Percentiles rank a stretch among this genome's conserved stretches.
These are phyloP conservation scores for Sylvia atricapilla DNA, from an alignment of 2,113 vertebrate species.

Conservation along the genomic window DNA sequence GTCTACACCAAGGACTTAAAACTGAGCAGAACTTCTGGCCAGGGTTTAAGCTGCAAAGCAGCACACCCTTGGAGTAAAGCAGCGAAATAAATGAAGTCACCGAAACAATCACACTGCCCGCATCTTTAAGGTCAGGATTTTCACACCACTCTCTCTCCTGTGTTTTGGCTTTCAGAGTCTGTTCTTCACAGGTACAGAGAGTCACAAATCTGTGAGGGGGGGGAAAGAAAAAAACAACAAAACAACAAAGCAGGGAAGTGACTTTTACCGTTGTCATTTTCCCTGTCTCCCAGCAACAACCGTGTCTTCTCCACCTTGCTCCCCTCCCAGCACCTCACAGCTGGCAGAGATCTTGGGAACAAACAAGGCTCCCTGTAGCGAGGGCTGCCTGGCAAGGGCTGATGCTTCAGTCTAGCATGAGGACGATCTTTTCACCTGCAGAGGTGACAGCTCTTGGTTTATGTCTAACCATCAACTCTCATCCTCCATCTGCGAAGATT, in stretches of 20 bases:
- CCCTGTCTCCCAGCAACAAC: constrained; percentile 50
- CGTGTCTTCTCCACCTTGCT: not conserved
- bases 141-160: constrained; percentile 14
- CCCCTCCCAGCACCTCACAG: constrained; percentile 14
- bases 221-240: not conserved
- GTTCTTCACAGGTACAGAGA: constrained; percentile 51
- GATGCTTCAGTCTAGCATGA: not conserved
- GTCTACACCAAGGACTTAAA: not conserved
- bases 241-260: not conserved
- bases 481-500: not conserved
- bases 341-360: not conserved
- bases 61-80: not conserved
- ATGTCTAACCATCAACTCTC: not conserved
- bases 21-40: not conserved
- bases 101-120: not conserved
- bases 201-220: not conserved
- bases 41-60: not conserved
- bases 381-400: not conserved
- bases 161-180: constrained; percentile 15
- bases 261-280: not conserved
- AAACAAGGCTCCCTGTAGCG: not conserved
- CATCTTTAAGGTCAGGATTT: constrained; percentile 35
- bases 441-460: not conserved
- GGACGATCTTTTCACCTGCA: constrained; percentile 3
- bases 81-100: constrained; percentile 34